Conservation (phyloP, 2,797 vertebrate species). For the Xenopus petersii region DNA sequence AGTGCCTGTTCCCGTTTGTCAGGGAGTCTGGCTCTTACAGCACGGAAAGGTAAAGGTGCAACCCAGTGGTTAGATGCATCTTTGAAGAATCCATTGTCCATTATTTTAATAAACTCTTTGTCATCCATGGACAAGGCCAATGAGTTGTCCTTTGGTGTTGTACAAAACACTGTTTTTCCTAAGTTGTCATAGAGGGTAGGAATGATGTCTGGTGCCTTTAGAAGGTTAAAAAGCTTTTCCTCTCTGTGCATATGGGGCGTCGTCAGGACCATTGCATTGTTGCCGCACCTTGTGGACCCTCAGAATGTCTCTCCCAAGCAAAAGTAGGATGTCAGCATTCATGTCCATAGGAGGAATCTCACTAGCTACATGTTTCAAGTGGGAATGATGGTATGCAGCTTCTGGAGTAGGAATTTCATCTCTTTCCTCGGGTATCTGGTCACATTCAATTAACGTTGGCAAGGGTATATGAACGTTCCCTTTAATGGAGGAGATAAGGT, state of each 20-base stretch:
- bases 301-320: slow-evolving; percentile 1
- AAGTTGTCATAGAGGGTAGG: neutral
- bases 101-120: neutral
- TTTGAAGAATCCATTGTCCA: neutral
- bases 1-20: neutral
- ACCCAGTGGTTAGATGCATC: neutral
- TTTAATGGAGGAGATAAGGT: neutral
- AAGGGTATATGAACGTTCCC: neutral
- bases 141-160: fast-evolving
- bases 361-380: too few species aligned
- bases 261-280: neutral
- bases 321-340: too few species aligned
- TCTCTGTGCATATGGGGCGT: neutral
- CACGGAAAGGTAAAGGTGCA: neutral
- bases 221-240: neutral
- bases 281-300: slow-evolving; percentile 13
- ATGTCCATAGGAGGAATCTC: too few species aligned
- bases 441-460: neutral
- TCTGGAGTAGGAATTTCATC: neutral
- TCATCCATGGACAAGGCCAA: neutral
- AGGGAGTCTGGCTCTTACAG: neutral
- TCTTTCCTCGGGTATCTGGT: neutral
- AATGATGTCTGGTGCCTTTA: neutral
- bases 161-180: neutral
- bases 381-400: too few species aligned